Conservation (phyloP, 2,797 vertebrate species). For the Crax fasciolata region DNA sequence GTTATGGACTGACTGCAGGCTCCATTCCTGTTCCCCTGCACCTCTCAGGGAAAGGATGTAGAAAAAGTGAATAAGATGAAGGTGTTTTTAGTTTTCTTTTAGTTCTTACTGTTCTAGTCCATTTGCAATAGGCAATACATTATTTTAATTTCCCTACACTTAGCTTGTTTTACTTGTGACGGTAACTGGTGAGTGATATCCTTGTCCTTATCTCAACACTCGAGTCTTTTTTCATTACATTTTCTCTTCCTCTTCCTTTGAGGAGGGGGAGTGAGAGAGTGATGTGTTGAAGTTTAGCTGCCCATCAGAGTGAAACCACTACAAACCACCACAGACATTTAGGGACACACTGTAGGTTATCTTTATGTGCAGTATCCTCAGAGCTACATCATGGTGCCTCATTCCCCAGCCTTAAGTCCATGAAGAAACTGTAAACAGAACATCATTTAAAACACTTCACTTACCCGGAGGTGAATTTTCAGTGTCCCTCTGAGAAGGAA, state of each 20-base stretch:
- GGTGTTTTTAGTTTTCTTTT: no score
- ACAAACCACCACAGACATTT: not conserved
- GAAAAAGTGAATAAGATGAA: no score
- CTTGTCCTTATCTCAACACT: not conserved
- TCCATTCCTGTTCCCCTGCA: no score
- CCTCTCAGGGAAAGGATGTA: no score
- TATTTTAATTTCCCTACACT: no score
- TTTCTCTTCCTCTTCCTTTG: not conserved
- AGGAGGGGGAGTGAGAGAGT: not conserved
- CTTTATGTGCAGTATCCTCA: not conserved
- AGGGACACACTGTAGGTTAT: not conserved
- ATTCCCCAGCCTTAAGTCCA: conserved; percentile 1
- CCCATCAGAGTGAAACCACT: not conserved
- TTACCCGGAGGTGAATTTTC: conserved; percentile 44
- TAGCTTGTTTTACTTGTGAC: not conserved
- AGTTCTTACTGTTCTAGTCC: no score
- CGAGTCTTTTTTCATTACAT: not conserved
- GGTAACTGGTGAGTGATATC: not conserved
- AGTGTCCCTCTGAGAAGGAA: not conserved
- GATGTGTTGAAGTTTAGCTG: not conserved
- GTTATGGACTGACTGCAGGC: no score
- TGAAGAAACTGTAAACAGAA: conserved; percentile 39
- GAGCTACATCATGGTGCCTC: not conserved
- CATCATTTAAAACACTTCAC: conserved; percentile 34
- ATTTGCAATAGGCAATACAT: no score